Conservation (phyloP, 2,888 invertebrate species). For the Endomychus coccineus region DNA sequence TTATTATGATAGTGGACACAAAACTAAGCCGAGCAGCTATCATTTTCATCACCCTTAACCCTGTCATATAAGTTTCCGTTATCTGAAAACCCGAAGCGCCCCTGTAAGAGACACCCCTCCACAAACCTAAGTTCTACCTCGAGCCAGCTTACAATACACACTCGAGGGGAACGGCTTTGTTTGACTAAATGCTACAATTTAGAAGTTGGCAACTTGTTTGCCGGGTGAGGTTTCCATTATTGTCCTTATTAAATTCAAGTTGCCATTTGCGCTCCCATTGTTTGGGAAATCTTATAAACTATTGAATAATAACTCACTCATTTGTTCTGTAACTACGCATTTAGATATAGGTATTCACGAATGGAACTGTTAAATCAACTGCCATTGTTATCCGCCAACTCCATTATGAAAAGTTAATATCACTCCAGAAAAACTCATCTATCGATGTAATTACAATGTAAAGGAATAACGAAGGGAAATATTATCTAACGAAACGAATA, state of each 20-base stretch:
- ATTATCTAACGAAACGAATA: no score
- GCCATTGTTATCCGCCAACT: no score
- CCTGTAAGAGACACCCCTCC: slow-evolving; percentile 8
- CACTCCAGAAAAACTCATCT: no score
- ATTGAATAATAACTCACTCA: slow-evolving; percentile 41
- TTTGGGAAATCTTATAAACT: slow-evolving; percentile 44
- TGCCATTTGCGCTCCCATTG: slow-evolving; percentile 43
- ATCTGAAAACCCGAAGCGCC: slow-evolving; percentile 31
- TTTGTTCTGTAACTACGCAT: slow-evolving; percentile 16
- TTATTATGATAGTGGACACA: slow-evolving; percentile 38
- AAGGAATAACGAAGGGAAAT: no score
- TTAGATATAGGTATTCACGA: no score
- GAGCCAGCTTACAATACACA: slow-evolving; percentile 34
- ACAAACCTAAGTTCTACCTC: not conserved
- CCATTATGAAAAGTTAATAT: no score
- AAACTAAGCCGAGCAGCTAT: slow-evolving; percentile 40
- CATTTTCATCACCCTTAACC: slow-evolving; percentile 46
- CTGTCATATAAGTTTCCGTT: slow-evolving; percentile 47
- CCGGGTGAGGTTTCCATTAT: slow-evolving; percentile 43
- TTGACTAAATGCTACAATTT: slow-evolving; percentile 45
- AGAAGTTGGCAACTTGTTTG: slow-evolving; percentile 43
- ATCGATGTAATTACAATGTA: no score
- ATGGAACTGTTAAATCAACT: no score
- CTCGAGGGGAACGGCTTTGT: slow-evolving; percentile 40
- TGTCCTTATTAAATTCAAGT: slow-evolving; percentile 44